Evolutionary conservation across 2,888 invertebrate species (phyloP).

Genomic region (Chymomyza caudatula): DNA sequence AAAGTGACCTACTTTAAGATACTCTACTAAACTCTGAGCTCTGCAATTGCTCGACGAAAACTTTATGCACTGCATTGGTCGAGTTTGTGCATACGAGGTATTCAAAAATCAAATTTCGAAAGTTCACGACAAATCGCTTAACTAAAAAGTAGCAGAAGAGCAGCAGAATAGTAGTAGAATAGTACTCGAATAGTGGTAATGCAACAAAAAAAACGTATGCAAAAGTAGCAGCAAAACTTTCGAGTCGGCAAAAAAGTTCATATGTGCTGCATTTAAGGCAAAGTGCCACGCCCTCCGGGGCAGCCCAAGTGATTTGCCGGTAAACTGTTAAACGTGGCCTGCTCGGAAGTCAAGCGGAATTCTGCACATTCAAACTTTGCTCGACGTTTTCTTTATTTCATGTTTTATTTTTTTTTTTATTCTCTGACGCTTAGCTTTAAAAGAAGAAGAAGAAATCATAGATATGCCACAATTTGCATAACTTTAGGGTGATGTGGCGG

Average conservation of each 20-base stretch:
- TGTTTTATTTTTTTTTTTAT: neutral
- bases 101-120: slow-evolving; percentile 57
- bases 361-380: slow-evolving; percentile 41
- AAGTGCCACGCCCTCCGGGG: neutral
- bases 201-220: slow-evolving; percentile 36
- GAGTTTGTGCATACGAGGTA: neutral
- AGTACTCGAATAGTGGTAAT: neutral
- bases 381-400: slow-evolving; percentile 7
- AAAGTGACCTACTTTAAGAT: slow-evolving; percentile 50
- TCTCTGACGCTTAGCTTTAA: slow-evolving; percentile 37
- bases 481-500: neutral
- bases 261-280: slow-evolving; percentile 13
- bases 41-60: slow-evolving; percentile 12
- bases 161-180: slow-evolving; percentile 6
- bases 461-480: slow-evolving; percentile 49
- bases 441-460: slow-evolving; percentile 45
- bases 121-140: slow-evolving; percentile 67
- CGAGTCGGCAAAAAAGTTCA: slow-evolving; percentile 42
- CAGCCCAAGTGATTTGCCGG: slow-evolving; percentile 59
- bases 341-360: slow-evolving; percentile 52
- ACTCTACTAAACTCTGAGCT: neutral
- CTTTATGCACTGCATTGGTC: slow-evolving; percentile 1
- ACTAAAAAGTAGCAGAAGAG: slow-evolving; percentile 44
- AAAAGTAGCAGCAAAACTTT: slow-evolving; percentile 57
- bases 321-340: slow-evolving; percentile 64